Conservation (phyloP, 2,113 vertebrate species). For the Rattus rattus region DNA sequence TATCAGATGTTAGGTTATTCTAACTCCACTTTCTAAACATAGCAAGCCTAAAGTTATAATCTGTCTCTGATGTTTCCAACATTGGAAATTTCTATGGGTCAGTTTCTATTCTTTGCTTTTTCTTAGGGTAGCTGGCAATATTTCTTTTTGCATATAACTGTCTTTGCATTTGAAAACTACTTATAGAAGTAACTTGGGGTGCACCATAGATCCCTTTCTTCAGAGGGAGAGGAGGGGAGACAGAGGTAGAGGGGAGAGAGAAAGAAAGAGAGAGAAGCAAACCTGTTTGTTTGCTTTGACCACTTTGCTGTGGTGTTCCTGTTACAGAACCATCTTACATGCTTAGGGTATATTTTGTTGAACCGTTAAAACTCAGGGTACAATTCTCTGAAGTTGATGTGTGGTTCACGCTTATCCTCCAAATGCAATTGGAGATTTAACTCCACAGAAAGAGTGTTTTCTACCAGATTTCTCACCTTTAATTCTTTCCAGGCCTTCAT, state of each 20-base stretch:
- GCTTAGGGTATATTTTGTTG: constrained; percentile 12
- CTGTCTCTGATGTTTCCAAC: not conserved
- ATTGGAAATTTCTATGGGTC: not conserved
- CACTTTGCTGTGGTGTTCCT: not conserved
- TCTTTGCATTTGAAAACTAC: constrained; percentile 27
- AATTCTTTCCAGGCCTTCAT: not conserved
- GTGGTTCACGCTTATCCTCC: not conserved
- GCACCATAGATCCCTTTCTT: constrained; percentile 5
- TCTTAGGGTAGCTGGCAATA: not conserved
- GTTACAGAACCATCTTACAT: not conserved
- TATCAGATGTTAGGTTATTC: not conserved
- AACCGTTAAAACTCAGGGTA: not conserved
- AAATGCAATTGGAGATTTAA: not conserved
- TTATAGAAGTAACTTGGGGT: not conserved
- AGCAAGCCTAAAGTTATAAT: not conserved
- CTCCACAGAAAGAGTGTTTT: not conserved
- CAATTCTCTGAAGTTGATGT: not conserved
- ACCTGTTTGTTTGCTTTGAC: not conserved
- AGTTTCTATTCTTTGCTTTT: constrained; percentile 20
- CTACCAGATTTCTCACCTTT: not conserved
- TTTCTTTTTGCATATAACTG: not conserved
- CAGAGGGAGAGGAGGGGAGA: not conserved
- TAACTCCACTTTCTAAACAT: constrained; percentile 31
- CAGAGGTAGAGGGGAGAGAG: not conserved
- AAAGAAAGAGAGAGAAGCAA: not conserved